phyloP scores from a whole-genome alignment of 2,113 vertebrate species.

The Rhinichthys klamathensis region DNA sequence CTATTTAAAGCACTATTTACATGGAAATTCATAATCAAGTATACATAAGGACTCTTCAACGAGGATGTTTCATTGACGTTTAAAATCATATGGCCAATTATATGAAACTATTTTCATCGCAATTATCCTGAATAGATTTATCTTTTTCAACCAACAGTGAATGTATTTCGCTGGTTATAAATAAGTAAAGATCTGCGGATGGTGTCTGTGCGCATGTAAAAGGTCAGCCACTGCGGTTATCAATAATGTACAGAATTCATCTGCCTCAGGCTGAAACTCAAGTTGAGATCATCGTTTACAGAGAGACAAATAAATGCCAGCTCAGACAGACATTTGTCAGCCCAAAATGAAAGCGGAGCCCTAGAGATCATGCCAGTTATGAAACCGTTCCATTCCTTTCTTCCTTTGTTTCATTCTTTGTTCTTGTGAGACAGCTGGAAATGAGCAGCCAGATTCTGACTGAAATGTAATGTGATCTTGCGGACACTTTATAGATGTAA shows the following conservation, averaged over 20 bases:
- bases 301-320: constrained; percentile 57
- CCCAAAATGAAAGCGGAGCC: constrained; percentile 25
- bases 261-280: constrained; percentile 46
- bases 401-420: not conserved
- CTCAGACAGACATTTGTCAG: constrained; percentile 35
- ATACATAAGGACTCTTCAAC: not conserved
- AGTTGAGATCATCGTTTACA: constrained; percentile 54
- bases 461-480: constrained; percentile 4
- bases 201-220: constrained; percentile 53
- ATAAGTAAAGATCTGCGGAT: constrained; percentile 53
- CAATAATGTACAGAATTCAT: constrained; percentile 58
- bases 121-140: not conserved
- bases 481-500: not conserved
- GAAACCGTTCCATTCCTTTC: not conserved
- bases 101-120: not conserved
- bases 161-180: constrained; percentile 46
- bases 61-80: not conserved
- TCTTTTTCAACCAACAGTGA: constrained; percentile 25
- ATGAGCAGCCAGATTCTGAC: not conserved
- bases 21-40: not conserved
- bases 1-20: constrained; percentile 6
- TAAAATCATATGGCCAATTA: not conserved
- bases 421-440: not conserved
- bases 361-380: constrained; percentile 22
- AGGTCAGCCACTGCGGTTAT: constrained; percentile 57